These are phyloP conservation scores for Olivierus martensii DNA, from an alignment of 1,140 invertebrate species.

Conservation along the genomic window DNA sequence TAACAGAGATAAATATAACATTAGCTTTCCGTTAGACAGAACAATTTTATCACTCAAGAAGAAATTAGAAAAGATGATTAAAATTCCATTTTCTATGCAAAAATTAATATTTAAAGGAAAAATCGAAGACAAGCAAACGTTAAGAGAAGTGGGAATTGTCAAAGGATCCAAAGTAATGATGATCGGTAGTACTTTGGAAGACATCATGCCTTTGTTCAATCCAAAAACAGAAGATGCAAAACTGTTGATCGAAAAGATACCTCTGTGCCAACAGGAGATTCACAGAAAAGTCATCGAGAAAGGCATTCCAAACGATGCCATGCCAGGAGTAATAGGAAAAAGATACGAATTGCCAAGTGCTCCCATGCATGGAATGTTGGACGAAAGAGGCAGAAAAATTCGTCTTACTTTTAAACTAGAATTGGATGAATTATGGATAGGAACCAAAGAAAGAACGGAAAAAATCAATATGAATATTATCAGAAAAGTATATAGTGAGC, in stretches of 20 bases:
- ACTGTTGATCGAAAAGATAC: background rate
- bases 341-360: background rate
- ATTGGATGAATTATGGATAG: background rate
- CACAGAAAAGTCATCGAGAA: background rate
- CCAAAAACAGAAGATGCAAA: background rate
- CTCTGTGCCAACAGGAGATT: background rate
- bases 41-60: background rate
- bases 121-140: background rate
- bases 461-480: background rate
- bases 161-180: background rate
- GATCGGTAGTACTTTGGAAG: background rate
- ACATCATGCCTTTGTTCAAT: background rate
- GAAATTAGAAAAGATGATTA: background rate
- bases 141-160: background rate
- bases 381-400: background rate
- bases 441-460: background rate
- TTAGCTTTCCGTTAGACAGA: background rate
- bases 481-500: background rate
- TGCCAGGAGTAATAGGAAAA: background rate
- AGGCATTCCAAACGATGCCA: background rate
- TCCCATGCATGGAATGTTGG: background rate
- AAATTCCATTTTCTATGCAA: background rate
- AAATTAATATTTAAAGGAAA: background rate
- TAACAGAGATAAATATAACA: background rate
- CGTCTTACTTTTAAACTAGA: background rate